These are phyloP conservation scores for Sarotherodon lohbergeri DNA, from an alignment of 2,113 vertebrate species.

Conservation along the genomic window DNA sequence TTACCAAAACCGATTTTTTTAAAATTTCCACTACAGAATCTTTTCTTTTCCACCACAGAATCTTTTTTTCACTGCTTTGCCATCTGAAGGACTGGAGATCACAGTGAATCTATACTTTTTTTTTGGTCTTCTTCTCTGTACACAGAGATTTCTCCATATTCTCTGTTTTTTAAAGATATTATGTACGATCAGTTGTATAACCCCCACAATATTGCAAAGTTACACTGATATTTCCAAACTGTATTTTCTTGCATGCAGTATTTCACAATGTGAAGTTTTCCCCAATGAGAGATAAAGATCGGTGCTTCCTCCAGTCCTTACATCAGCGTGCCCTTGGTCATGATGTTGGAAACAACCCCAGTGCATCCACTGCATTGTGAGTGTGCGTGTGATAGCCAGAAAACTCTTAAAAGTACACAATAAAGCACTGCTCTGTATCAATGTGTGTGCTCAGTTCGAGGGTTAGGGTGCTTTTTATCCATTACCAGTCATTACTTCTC, in stretches of 20 bases:
- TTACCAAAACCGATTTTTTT: neutral
- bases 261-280: neutral
- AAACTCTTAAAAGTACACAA: neutral
- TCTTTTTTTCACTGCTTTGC: neutral
- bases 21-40: neutral
- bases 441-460: neutral
- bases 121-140: neutral
- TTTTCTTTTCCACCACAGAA: neutral
- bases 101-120: neutral
- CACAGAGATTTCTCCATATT: neutral
- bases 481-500: neutral
- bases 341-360: neutral
- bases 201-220: neutral
- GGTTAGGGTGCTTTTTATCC: neutral
- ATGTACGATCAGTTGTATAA: neutral
- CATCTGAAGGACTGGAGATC: neutral
- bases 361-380: neutral
- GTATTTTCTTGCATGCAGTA: neutral
- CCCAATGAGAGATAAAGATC: neutral
- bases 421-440: neutral
- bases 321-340: neutral
- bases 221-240: neutral
- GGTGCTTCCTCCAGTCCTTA: neutral
- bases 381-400: neutral
- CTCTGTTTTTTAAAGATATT: neutral